Conservation (phyloP, 2,888 invertebrate genomes). For the Copidosoma aretas region DNA sequence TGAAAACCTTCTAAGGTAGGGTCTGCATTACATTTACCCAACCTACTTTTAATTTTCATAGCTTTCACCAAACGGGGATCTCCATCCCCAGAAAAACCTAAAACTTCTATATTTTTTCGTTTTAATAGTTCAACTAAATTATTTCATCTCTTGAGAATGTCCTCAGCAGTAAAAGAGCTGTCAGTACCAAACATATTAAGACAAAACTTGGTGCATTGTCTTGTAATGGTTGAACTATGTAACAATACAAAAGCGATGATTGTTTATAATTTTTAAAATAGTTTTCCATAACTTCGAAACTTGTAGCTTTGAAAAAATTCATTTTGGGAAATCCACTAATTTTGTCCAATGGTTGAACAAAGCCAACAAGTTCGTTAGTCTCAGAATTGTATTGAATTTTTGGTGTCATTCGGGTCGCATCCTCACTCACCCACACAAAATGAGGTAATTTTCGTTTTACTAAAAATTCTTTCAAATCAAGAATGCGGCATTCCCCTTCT, state of each 20-base stretch:
- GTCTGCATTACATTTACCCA: not conserved
- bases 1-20: not conserved
- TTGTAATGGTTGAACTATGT: conserved; percentile 45
- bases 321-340: not conserved
- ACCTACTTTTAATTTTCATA: not conserved
- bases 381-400: too few species aligned
- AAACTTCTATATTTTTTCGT: conserved; percentile 40
- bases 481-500: too few species aligned
- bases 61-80: not conserved
- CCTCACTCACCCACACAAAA: too few species aligned
- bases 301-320: conserved; percentile 34
- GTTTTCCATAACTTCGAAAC: conserved; percentile 36
- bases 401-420: too few species aligned
- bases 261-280: conserved; percentile 34
- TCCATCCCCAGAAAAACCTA: conserved; percentile 35
- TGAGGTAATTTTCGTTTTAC: too few species aligned
- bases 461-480: too few species aligned
- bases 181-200: conserved; percentile 45
- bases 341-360: too few species aligned
- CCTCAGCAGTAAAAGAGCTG: conserved; percentile 44
- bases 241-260: conserved; percentile 40
- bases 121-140: conserved; percentile 37
- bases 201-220: conserved; percentile 44
- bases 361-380: too few species aligned
- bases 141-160: conserved; percentile 42